Base-by-base conservation (phyloP, 1,140 invertebrate genomes). In the Neomicropteryx cornuta region DNA sequence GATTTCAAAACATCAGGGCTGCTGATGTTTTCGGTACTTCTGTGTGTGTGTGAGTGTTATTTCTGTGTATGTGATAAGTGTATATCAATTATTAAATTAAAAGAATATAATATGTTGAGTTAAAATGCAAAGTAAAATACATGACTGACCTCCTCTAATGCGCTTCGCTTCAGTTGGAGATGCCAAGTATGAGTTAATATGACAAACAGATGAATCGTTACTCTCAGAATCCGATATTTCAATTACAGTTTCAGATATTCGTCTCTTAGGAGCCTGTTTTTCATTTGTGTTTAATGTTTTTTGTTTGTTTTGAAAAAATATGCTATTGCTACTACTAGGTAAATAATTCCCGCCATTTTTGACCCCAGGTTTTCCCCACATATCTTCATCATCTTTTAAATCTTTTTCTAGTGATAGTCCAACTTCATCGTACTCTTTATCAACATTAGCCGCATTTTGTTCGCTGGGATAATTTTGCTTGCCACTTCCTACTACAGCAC, bases 161-260 rank as follows among this genome's bases (percentile, higher is more conserved):
- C 62, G 55, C 42, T 68, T 68, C 20, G 63, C 66, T 42, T 68
- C 66, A 34, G 65, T 62, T 3, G 60, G 57, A 13, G 61, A 56
- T 10, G 66, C 66, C 42, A 65, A 60, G 46, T 68, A 68, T 1
- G 62, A 64, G 23, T 58, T 65, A n/a, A 68, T 60, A 5, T 63
- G 63, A 41, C 63, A 68, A 5, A 68, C 51, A 33, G 65, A 63
- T 5, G 66, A 68, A 41, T 65, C 63, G 37, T 66, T 62, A 34
- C 60, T 66, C 13, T 68, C 65, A 1, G 62, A 63, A 37, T 66
- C 61, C 5, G 60, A 59, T 20, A 65, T 65, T 46, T 65, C 62
- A 18, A 65, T 65, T 3, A 65, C 62, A 23, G 38, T 52, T 13
- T 32, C 30, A 1, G 55, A 52, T 18, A 55, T 39, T 28, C 47